phyloP scores from a whole-genome alignment of 1,140 invertebrate species.

The Trigoniulus corallinus region DNA sequence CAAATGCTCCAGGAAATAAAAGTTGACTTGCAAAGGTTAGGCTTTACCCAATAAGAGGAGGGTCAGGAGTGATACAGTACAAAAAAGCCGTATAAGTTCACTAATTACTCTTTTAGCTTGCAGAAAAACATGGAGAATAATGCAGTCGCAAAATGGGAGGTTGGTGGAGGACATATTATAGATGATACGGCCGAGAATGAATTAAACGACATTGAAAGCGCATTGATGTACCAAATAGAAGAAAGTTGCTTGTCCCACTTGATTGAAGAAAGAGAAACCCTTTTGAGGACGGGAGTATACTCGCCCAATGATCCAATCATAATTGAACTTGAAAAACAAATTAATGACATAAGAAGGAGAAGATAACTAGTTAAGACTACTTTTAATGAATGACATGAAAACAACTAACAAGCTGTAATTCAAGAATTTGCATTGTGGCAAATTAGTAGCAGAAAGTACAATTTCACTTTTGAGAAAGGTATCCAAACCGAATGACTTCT shows the following conservation, averaged over 20 bases:
- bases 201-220: no score
- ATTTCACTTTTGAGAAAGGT: no score
- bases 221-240: background rate
- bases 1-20: constrained; percentile 12
- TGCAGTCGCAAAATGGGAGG: background rate
- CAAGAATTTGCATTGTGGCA: no score
- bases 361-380: no score
- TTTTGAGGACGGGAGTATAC: constrained; percentile 29
- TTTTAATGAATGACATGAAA: no score
- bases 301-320: constrained; percentile 27
- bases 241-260: constrained; percentile 21
- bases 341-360: no score
- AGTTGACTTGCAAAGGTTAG: background rate
- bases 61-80: no score
- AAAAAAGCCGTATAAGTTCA: background rate
- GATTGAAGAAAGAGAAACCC: constrained; percentile 27
- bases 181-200: background rate
- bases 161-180: constrained; percentile 2
- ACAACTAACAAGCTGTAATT: no score
- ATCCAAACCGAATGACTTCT: no score
- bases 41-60: background rate
- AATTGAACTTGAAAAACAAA: constrained; percentile 27
- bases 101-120: background rate
- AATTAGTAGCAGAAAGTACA: no score
- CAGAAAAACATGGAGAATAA: constrained; percentile 1